Conservation (phyloP, 2,113 vertebrate species). For the Grus americana region DNA sequence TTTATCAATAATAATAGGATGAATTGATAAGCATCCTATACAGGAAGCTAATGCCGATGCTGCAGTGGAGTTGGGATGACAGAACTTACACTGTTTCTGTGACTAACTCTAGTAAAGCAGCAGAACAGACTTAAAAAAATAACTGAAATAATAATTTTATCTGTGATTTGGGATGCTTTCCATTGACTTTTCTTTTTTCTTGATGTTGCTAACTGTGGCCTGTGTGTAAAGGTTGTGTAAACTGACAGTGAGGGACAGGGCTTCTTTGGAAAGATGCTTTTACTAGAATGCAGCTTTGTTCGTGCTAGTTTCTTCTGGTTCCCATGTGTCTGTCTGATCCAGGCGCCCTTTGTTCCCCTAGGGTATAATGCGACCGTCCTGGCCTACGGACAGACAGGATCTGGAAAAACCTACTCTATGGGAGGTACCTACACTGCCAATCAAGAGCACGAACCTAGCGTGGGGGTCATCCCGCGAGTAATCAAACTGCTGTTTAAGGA, state of each 20-base stretch:
- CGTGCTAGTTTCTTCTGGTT: neutral
- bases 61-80: neutral
- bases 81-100: neutral
- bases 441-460: conserved; percentile 85
- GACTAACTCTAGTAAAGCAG: neutral
- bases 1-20: too few species aligned
- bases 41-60: neutral
- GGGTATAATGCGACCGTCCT: conserved; percentile 94
- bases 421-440: conserved; percentile 89
- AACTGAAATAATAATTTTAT: neutral
- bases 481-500: conserved; percentile 86
- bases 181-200: fast-evolving
- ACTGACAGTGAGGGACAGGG: fast-evolving
- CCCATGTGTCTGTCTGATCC: neutral
- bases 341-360: conserved; percentile 40
- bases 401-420: conserved; percentile 97
- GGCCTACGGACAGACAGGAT: conserved; percentile 95
- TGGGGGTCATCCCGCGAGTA: conserved; percentile 93
- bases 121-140: neutral
- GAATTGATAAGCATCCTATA: neutral
- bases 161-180: neutral
- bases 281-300: neutral
- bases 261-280: neutral
- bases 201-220: fast-evolving
- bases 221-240: neutral